Percentiles rank a stretch among this genome's conserved stretches.
phyloP scores from a whole-genome alignment of 1,140 invertebrate genomes.

The Diachasmimorpha longicaudata region DNA sequence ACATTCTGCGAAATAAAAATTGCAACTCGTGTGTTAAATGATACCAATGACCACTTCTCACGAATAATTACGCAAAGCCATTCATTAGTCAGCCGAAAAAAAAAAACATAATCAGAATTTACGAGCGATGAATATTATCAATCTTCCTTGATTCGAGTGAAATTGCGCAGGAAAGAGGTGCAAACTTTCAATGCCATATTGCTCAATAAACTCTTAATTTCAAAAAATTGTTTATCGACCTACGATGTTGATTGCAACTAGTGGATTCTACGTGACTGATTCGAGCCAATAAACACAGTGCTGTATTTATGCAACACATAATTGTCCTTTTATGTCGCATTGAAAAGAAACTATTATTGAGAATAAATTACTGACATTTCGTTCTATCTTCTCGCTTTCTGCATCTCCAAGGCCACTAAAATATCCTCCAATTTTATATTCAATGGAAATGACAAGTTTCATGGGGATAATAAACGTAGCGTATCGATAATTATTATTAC shows the following conservation, averaged over 20 bases:
- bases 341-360: background rate
- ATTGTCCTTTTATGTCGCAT: background rate
- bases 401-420: background rate
- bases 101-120: no score
- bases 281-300: background rate
- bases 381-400: background rate
- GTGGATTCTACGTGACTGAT: background rate
- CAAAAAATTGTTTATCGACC: background rate
- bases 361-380: background rate
- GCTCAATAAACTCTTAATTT: background rate
- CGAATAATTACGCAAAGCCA: no score
- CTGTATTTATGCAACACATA: background rate
- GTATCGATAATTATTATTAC: slow-evolving; percentile 9
- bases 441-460: background rate
- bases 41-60: no score
- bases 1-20: no score
- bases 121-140: background rate
- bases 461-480: background rate
- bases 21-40: no score
- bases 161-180: background rate
- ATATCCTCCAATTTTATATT: background rate
- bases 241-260: background rate
- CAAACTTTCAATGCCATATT: background rate
- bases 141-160: background rate
- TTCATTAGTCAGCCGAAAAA: no score